Percentiles rank a stretch among this genome's conserved stretches.
These are phyloP conservation scores for Cerceris rybyensis DNA, from an alignment of 2,888 invertebrate species.

Conservation along the genomic window DNA sequence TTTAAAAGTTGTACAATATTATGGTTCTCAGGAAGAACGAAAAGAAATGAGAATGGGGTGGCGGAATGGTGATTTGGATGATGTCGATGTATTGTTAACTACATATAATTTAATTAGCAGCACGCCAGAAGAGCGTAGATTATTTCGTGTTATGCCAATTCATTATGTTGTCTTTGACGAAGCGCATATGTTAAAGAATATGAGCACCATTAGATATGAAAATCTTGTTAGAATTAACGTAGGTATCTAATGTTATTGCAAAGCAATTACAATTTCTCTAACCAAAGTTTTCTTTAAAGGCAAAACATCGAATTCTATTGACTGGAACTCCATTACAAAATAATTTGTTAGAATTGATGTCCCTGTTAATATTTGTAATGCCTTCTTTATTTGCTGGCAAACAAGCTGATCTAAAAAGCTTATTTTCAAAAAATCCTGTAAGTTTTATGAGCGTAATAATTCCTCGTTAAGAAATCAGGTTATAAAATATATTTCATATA, in stretches of 20 bases:
- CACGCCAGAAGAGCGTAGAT: slow-evolving; percentile 93
- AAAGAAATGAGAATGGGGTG: slow-evolving; percentile 89
- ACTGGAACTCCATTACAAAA: slow-evolving; percentile 99
- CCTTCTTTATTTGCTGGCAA: slow-evolving; percentile 96
- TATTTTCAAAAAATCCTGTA: slow-evolving; percentile 91
- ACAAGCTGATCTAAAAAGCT: slow-evolving; percentile 92
- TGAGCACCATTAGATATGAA: slow-evolving; percentile 95
- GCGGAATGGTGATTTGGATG: slow-evolving; percentile 87
- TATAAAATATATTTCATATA: not conserved
- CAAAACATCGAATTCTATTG: slow-evolving; percentile 92
- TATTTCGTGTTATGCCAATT: slow-evolving; percentile 93
- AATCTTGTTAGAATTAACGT: slow-evolving; percentile 93
- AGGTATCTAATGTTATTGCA: slow-evolving; percentile 51
- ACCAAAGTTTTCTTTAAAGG: slow-evolving; percentile 81
- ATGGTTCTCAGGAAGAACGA: slow-evolving; percentile 93
- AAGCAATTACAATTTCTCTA: not conserved
- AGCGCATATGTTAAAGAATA: slow-evolving; percentile 99
- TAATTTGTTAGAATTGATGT: slow-evolving; percentile 97
- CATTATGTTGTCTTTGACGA: slow-evolving; percentile 98
- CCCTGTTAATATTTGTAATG: slow-evolving; percentile 97
- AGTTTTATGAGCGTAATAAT: slow-evolving; percentile 70
- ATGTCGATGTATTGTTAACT: slow-evolving; percentile 93
- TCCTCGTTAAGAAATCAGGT: not conserved
- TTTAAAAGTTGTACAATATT: slow-evolving; percentile 92
- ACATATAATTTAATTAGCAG: slow-evolving; percentile 94